Base-by-base conservation (phyloP, 2,888 invertebrate genomes). In the Hirtodrosophila histrioides region DNA sequence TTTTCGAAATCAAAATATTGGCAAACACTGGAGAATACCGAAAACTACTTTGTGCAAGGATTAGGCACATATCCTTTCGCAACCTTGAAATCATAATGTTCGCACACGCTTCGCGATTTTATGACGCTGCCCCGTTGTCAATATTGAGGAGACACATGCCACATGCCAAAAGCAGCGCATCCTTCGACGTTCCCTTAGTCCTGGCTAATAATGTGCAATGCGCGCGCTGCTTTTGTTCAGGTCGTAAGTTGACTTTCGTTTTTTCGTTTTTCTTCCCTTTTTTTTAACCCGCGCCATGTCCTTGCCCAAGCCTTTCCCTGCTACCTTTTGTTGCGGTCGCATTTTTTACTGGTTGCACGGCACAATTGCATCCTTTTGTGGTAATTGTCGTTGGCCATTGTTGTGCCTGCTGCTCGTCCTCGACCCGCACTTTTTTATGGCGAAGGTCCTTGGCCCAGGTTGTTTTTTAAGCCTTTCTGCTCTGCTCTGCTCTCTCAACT, bases 1-100 rank as follows among this genome's bases (percentile, higher is more conserved):
- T 68, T 81, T 79, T 85, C 73, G 84, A 88, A 89, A 89, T 89
- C 90, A 89, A 89, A 90, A 90, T 86, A 89, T 90, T 90, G 73
- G 87, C 89, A 89, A 88, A 87, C 78, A 74, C 68, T 77, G 71
- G 65, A 81, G 83, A 83, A 80, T 78, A 67, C 78, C 57, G 29
- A 24, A 65, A 78, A 80, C 56, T 55, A 29, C 17, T 17, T 17
- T 58, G 46, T 58, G 70, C 72, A 75, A 84, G 85, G 76, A 81
- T 85, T 84, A 85, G 54, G 29, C 63, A 37, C 57, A 64, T 68
- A 88, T 88, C 86, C 86, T 83, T 78, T 82, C 75, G 61, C 81
- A 80, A 53, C 78, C 73, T 84, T 78, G 75, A 33, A 51, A 29
- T 17, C 44, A 49, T 17, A 58, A 44, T 56, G 49, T 31, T 60